Percentiles rank a stretch among this genome's conserved stretches.
These are phyloP conservation scores for Rugalucina vietnamica DNA, from an alignment of 2,888 invertebrate genomes.

Conservation along the genomic window DNA sequence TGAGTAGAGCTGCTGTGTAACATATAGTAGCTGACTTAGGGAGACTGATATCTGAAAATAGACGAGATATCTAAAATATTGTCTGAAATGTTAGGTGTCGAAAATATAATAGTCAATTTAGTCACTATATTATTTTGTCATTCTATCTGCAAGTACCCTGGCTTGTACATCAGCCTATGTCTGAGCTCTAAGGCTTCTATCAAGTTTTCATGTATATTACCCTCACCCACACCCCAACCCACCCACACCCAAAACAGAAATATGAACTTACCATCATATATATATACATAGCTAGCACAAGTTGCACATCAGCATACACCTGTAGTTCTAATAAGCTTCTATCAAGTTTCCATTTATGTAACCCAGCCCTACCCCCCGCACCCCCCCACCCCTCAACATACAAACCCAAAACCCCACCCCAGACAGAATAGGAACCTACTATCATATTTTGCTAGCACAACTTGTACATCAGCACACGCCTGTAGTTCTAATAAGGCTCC, in stretches of 20 bases:
- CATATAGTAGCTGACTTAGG: conserved; percentile 98
- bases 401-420: neutral
- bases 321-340: conserved; percentile 98
- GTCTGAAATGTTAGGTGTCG: too few species aligned
- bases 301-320: conserved; percentile 98
- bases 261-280: conserved; percentile 89
- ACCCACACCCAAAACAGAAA: too few species aligned
- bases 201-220: too few species aligned
- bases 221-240: too few species aligned
- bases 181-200: too few species aligned
- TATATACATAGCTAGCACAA: conserved; percentile 95
- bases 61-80: neutral
- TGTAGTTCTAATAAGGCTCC: conserved; percentile 97
- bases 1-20: conserved; percentile 96
- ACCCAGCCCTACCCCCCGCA: conserved; percentile 90
- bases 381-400: neutral
- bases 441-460: conserved; percentile 91
- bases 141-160: too few species aligned
- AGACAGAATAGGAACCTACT: neutral
- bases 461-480: conserved; percentile 98
- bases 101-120: too few species aligned
- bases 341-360: conserved; percentile 98
- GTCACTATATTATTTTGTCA: too few species aligned
- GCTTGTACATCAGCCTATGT: too few species aligned
- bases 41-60: conserved; percentile 91